Conservation (phyloP, 2,888 invertebrate genomes). For the Eurytoma californica region DNA sequence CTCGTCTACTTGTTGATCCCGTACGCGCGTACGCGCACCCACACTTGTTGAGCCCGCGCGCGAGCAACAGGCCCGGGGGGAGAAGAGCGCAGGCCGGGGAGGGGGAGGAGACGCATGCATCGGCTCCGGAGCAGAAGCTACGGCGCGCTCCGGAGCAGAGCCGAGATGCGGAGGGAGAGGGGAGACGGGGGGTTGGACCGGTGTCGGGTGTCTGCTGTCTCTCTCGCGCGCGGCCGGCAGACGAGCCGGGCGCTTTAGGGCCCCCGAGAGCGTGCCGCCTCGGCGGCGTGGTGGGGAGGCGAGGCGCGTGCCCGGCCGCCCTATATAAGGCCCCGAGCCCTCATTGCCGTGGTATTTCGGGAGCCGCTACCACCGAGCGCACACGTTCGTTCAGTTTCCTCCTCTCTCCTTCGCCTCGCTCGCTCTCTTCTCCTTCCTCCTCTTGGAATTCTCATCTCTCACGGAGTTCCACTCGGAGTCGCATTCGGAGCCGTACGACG, state of each 20-base stretch:
- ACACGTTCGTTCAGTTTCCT: slow-evolving; percentile 56
- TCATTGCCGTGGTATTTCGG: slow-evolving; percentile 73
- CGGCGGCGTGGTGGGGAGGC: slow-evolving; percentile 77
- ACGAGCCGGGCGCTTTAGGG: slow-evolving; percentile 58
- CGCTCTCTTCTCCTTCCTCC: neutral
- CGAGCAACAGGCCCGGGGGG: neutral
- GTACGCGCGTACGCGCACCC: neutral
- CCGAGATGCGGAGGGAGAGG: neutral
- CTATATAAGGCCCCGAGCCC: slow-evolving; percentile 74
- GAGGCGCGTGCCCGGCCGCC: slow-evolving; percentile 78
- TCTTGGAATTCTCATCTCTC: neutral
- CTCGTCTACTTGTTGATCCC: slow-evolving; percentile 43
- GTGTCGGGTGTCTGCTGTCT: slow-evolving; percentile 14
- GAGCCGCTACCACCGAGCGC: slow-evolving; percentile 70
- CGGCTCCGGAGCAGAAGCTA: slow-evolving; percentile 8
- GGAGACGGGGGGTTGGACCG: slow-evolving; percentile 29
- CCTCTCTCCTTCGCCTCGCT: slow-evolving; percentile 6
- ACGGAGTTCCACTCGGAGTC: neutral
- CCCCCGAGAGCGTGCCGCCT: slow-evolving; percentile 57
- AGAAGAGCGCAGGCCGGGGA: neutral
- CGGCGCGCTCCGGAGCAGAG: slow-evolving; percentile 6
- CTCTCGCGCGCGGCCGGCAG: slow-evolving; percentile 35
- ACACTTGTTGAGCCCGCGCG: slow-evolving; percentile 6
- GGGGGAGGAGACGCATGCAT: slow-evolving; percentile 1
- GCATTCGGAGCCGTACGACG: neutral